Conservation (phyloP, 2,797 vertebrate genomes). For the Oreonectes daqikongensis region DNA sequence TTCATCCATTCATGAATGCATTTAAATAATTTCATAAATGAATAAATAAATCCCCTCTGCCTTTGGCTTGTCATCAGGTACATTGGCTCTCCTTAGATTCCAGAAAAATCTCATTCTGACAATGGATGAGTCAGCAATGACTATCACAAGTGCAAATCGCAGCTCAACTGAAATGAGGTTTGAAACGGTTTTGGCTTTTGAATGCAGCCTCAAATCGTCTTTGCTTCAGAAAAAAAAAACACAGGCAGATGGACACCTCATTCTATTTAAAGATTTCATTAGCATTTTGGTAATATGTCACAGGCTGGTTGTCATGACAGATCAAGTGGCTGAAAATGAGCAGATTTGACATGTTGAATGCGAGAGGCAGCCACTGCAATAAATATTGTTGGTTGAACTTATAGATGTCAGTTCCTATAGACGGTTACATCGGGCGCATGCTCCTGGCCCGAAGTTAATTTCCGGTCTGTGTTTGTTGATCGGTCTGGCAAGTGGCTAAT, state of each 20-base stretch:
- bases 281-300: slow-evolving; percentile 62
- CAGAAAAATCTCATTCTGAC: slow-evolving; percentile 54
- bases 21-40: slow-evolving; percentile 41
- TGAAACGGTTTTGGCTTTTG: slow-evolving; percentile 64
- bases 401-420: neutral
- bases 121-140: slow-evolving; percentile 63
- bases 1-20: too few species aligned
- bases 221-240: slow-evolving; percentile 54
- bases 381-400: slow-evolving; percentile 2
- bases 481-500: too few species aligned
- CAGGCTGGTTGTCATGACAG: slow-evolving; percentile 57
- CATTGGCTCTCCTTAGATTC: slow-evolving; percentile 58
- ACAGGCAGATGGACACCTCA: slow-evolving; percentile 55
- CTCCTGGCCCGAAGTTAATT: too few species aligned
- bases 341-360: slow-evolving; percentile 42
- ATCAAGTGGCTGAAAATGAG: slow-evolving; percentile 57
- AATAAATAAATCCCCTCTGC: slow-evolving; percentile 40
- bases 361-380: slow-evolving; percentile 39
- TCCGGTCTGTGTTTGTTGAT: too few species aligned
- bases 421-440: too few species aligned
- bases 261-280: slow-evolving; percentile 69
- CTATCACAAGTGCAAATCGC: slow-evolving; percentile 66
- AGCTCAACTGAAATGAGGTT: slow-evolving; percentile 62
- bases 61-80: slow-evolving; percentile 57
- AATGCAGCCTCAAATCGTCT: slow-evolving; percentile 61